Base-by-base conservation (phyloP, 1,140 invertebrate genomes). In the Aphelenchoides besseyi region DNA sequence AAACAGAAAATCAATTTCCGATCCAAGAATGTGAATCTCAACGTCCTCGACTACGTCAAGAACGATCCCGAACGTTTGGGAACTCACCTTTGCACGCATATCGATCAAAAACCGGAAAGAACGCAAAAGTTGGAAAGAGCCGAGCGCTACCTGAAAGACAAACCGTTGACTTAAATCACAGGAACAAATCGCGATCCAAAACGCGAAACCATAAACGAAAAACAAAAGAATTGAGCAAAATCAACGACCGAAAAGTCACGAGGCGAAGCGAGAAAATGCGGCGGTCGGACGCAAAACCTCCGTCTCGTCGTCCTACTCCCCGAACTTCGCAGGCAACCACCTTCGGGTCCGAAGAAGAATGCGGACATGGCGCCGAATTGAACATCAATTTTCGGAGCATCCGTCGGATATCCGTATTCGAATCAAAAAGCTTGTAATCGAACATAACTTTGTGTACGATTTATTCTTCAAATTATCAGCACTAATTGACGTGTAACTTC, bases 51-150 rank as follows among this genome's bases (percentile, higher is more conserved):
- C 23, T 12, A 12, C 12, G 41, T 12, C 12, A 16, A 48, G 41
- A 48, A 48, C n/a, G n/a, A 48, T 48, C 23, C 41, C 41, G 41
- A 23, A 48, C 12, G 23, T 16, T 48, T 48, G 41, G 41, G 12
- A 48, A 48, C 41, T 48, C 41, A 48, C 41, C 41, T 59, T 59
- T 5, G 55, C 55, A 29, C 55, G 55, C 55, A 59, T 59, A 8
- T 8, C 18, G 18, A 59, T 8, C 55, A 8, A 8, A 5, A n/a
- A 41, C 5, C 5, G 37, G n/a, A n/a, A 41, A n/a, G 5, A n/a
- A n/a, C 5, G 37, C 5, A 41, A 41, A n/a, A 41, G 37, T 8
- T 5, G 5, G 37, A 41, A 41, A 41, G 37, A 41, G 37, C 37
- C 37, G 5, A 41, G 37, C n/a, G n/a, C 37, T 5, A 41, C 37